Percentiles rank a stretch among this genome's conserved stretches.
These are phyloP conservation scores for Vidua chalybeata DNA, from an alignment of 2,113 vertebrate species.

Conservation along the genomic window DNA sequence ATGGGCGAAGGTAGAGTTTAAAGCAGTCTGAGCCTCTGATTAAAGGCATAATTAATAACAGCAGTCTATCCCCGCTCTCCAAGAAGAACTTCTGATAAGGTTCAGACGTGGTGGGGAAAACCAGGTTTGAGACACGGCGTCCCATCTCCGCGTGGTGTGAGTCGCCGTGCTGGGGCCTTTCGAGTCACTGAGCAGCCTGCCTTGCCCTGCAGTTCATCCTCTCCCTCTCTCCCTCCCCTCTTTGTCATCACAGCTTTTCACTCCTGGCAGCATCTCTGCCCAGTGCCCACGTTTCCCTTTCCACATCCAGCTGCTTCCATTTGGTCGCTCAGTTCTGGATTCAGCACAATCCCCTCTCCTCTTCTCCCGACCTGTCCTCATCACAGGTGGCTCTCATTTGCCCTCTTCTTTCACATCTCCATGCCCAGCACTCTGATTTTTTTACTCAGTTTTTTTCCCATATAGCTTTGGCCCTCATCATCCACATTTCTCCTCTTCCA, in stretches of 20 bases:
- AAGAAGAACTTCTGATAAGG: not conserved
- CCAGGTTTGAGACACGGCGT: not conserved
- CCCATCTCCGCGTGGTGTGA: not conserved
- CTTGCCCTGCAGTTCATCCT: not conserved
- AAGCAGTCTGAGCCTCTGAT: not conserved
- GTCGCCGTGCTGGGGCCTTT: not conserved
- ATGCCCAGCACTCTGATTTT: not conserved
- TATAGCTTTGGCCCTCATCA: not conserved
- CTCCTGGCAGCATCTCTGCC: not conserved
- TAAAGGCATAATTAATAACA: not conserved
- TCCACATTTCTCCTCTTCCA: not conserved
- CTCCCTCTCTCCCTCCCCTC: not conserved
- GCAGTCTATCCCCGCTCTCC: not conserved
- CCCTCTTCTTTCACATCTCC: not conserved
- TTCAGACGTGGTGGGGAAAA: not conserved
- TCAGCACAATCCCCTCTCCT: not conserved
- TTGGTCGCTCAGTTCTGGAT: not conserved
- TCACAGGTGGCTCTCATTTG: not conserved
- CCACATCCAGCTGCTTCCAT: not conserved
- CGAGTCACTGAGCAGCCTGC: not conserved
- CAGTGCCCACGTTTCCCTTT: not conserved
- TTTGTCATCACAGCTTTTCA: not conserved
- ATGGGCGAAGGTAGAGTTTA: not conserved
- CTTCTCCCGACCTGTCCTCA: not conserved
- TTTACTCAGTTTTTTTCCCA: not conserved